A percentile compares a stretch with the other conserved stretches of the same genome.
Evolutionary conservation across 2,888 invertebrate genomes (phyloP).

Genomic region (Electrophaes corylata): DNA sequence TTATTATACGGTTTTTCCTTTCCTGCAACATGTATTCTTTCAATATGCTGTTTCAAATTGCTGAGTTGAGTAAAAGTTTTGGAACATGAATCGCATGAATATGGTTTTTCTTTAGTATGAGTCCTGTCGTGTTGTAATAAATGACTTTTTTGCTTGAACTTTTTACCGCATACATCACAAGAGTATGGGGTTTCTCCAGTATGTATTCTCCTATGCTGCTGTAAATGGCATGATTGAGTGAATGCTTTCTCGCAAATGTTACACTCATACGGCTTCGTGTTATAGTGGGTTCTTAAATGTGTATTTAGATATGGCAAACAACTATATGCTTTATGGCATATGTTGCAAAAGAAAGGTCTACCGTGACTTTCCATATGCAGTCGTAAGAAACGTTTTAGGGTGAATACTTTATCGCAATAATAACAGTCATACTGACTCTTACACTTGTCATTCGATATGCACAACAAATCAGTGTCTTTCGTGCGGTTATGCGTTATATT

Average conservation of each 20-base stretch:
- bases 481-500: neutral
- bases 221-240: neutral
- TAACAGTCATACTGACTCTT: too few relatives aligned
- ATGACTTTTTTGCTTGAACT: conserved; percentile 13
- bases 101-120: conserved; percentile 19
- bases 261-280: conserved; percentile 3
- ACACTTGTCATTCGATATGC: too few relatives aligned
- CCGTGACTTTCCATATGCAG: conserved; percentile 5
- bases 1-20: neutral
- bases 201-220: conserved; percentile 13
- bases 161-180: conserved; percentile 5
- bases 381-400: neutral
- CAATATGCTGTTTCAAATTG: conserved; percentile 14
- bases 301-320: neutral
- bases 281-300: neutral
- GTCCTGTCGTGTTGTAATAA: conserved; percentile 11
- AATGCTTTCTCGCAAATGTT: conserved; percentile 8
- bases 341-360: neutral
- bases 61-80: conserved; percentile 6
- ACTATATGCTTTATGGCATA: neutral
- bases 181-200: conserved; percentile 14
- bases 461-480: neutral
- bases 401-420: conserved; percentile 2
- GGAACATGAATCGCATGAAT: neutral
- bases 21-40: neutral